A percentile compares a stretch with the other conserved stretches of the same genome.
Conservation (phyloP, 2,113 vertebrate species). For the Ramphastos sulfuratus region DNA sequence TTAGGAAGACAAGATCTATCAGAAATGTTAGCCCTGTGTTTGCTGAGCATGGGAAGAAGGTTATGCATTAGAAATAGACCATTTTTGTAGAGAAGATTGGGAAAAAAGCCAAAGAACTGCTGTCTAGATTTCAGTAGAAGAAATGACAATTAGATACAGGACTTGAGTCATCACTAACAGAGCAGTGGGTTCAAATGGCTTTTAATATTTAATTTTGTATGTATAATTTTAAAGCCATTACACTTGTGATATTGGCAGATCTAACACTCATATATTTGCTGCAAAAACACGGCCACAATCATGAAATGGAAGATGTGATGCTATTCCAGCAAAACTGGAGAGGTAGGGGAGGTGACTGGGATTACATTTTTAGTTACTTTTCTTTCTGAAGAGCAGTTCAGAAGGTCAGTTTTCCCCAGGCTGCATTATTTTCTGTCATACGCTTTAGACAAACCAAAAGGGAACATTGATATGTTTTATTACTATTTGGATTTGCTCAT, state of each 20-base stretch:
- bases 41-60: not conserved
- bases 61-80: not conserved
- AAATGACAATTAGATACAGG: not conserved
- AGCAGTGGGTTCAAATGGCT: not conserved
- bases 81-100: not conserved
- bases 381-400: not conserved
- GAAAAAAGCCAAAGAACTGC: not conserved
- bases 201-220: conserved; percentile 8
- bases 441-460: not conserved
- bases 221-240: conserved; percentile 12
- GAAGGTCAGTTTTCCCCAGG: not conserved
- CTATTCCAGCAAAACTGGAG: not conserved
- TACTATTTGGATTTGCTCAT: not conserved
- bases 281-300: not conserved
- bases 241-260: not conserved
- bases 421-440: not conserved
- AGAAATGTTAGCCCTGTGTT: not conserved
- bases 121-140: not conserved
- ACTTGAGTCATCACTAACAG: not conserved
- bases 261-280: not conserved
- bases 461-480: not conserved
- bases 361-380: not conserved
- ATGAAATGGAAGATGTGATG: not conserved
- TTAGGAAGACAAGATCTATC: not conserved
- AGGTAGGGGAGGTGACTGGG: not conserved